Evolutionary conservation across 1,140 invertebrate species (phyloP), one percentile per base, ranked within the genome.

Genomic region (Polypedilum pembai): DNA sequence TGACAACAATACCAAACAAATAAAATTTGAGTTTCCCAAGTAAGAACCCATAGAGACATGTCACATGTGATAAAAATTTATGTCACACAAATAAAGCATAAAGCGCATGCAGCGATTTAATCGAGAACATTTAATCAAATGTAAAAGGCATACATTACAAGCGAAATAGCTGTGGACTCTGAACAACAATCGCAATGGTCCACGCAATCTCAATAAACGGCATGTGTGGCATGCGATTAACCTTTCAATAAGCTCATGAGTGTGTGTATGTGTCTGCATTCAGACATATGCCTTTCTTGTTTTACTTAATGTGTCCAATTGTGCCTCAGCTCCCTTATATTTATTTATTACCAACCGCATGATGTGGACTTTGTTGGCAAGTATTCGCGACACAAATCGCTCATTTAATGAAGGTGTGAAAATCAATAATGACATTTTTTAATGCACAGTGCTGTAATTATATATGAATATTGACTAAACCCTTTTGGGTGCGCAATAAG

Each of bases 41-140:
- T 33, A 33, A 33, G 24, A 33, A 56, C 12, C 45, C 12, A 56
- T n/a, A 56, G 45, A n/a, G 45, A 56, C 12, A 56, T 56, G 45
- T 56, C 45, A 56, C 45, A 56, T 56, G 45, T 56, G 45, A 56
- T 56, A 56, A 56, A 56, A 56, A 56, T 15, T 56, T 56, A 56
- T 56, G 45, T 56, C 45, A 56, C n/a, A 56, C 12, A 56, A 12
- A 33, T 33, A 33, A 33, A 33, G 5, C 24, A 33, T 33, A 33
- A 33, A 33, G 24, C 24, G 24, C 24, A 33, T 33, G 45, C n/a
- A n/a, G 45, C n/a, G 45, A 56, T 56, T 56, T 56, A 56, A 56
- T 56, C 45, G 45, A 56, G 45, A 56, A 56, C 45, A 56, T 56
- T 56, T 56, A 56, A 56, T 56, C 45, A n/a, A 56, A 56, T 56